phyloP scores from a whole-genome alignment of 2,888 invertebrate genomes.

The Hesperia comma region DNA sequence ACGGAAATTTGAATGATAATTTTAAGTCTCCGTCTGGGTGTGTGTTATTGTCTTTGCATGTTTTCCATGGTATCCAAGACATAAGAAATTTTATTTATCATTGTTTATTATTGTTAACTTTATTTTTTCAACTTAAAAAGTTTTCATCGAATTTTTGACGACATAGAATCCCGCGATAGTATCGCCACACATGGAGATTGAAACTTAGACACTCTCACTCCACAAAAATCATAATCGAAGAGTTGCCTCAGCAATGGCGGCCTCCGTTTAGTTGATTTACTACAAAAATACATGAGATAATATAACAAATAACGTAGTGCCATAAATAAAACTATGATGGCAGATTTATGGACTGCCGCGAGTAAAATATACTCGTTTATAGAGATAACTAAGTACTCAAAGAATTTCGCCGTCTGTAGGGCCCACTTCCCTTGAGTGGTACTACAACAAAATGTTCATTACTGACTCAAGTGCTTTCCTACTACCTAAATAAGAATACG shows the following conservation, averaged over 20 bases:
- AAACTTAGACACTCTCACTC: no score
- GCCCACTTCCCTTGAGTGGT: constrained; percentile 12
- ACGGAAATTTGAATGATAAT: no score
- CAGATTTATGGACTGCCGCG: constrained; percentile 26
- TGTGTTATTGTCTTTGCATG: no score
- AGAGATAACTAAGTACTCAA: constrained; percentile 19
- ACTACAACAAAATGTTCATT: constrained; percentile 19
- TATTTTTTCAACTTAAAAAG: no score
- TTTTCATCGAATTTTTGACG: no score
- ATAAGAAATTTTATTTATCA: no score
- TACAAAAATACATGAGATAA: constrained; percentile 28
- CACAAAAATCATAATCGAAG: neutral
- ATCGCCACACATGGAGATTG: no score
- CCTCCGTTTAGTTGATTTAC: neutral
- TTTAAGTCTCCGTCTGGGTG: no score
- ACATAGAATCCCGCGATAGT: no score
- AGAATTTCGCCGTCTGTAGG: constrained; percentile 13
- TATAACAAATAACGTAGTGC: constrained; percentile 13
- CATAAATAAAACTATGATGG: constrained; percentile 34
- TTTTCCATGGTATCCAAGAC: no score
- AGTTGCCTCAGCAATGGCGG: neutral
- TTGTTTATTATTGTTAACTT: no score
- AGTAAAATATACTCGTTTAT: constrained; percentile 21
- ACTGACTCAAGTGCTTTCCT: constrained; percentile 1
- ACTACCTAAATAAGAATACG: constrained; percentile 12